Evolutionary conservation across 2,888 invertebrate species (phyloP).

Genomic region (Brassicogethes aeneus): DNA sequence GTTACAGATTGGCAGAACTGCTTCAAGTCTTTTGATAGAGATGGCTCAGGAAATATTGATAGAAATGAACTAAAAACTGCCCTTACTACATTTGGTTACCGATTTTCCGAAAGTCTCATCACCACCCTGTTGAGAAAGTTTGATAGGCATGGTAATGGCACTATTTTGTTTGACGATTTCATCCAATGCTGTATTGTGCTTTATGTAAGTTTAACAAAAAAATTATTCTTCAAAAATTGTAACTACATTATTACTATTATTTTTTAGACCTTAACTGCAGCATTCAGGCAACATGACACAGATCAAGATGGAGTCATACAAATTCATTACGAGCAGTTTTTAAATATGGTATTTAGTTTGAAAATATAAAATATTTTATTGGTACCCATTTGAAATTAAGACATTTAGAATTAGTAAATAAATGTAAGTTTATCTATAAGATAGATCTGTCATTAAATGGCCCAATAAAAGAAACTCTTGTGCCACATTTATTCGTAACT

Average conservation of each 20-base stretch:
- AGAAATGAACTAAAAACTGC: constrained; percentile 83
- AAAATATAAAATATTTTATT: constrained; percentile 52
- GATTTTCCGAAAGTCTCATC: constrained; percentile 74
- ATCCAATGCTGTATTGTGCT: constrained; percentile 92
- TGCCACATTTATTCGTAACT: no score
- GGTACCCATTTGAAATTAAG: no score
- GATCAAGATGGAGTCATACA: constrained; percentile 93
- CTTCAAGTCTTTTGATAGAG: constrained; percentile 88
- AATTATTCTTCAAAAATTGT: no score
- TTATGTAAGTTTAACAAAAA: constrained; percentile 85
- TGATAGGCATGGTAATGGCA: constrained; percentile 84
- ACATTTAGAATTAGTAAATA: no score
- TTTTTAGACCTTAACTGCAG: constrained; percentile 75
- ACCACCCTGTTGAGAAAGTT: constrained; percentile 82
- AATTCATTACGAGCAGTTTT: constrained; percentile 92
- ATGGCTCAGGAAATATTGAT: constrained; percentile 90
- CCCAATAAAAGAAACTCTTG: no score
- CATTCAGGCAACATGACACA: constrained; percentile 82
- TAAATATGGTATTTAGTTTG: constrained; percentile 80
- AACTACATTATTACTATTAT: no score
- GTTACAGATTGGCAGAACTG: constrained; percentile 97
- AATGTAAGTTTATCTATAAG: no score
- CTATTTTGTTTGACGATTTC: constrained; percentile 95
- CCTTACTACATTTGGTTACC: constrained; percentile 80
- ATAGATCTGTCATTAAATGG: no score